Base-by-base conservation (phyloP, 2,888 invertebrate species). In the Bedellia somnulentella region DNA sequence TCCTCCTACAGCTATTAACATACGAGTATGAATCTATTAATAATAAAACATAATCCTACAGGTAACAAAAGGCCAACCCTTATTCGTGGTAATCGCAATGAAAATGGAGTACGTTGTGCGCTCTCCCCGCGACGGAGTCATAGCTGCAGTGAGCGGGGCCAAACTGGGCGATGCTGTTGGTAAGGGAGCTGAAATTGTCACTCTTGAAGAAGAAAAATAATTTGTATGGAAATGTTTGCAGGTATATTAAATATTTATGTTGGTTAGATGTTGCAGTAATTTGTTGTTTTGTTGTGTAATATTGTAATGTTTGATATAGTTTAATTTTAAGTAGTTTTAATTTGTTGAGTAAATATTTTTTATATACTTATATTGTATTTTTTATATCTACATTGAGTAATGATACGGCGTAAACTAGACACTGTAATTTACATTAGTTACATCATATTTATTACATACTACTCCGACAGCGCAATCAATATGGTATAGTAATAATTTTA, bases 41-140 rank as follows among this genome's bases (percentile, higher is more conserved):
- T 18, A 13, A 27, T 27, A 13, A 15, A 27, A 27, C n/a, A 24
- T 5, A 24, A 24, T n/a, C n/a, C 24, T 10, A 11, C 14, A 21
- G 46, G 94, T 99, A 3, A 83, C 85, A 38, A 82, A 84, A 53
- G 97, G 96, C 1, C 94, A 98, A 53, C 86, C 91, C 0, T 71
- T 99, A 2, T 86, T 97, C 36, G 89, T 97, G 25, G 86, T 99
- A 52, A 94, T 96, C 39, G 99, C 99, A 1, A 99, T 99, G 99
- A 99, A 99, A 78, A 99, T 99, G 99, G 99, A 99, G 80, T 89
- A 97, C 57, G 86, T 95, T 9, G 86, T 99, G 9, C 88, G 88
- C 43, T 90, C 96, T 2, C 85, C 87, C 1, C 76, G 82, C 25
- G 83, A 87, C 51, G 95, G 91, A 27, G 80, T 75, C 4, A 83